Evolutionary conservation across 1,140 invertebrate species (phyloP).

Genomic region (Physella acuta): DNA sequence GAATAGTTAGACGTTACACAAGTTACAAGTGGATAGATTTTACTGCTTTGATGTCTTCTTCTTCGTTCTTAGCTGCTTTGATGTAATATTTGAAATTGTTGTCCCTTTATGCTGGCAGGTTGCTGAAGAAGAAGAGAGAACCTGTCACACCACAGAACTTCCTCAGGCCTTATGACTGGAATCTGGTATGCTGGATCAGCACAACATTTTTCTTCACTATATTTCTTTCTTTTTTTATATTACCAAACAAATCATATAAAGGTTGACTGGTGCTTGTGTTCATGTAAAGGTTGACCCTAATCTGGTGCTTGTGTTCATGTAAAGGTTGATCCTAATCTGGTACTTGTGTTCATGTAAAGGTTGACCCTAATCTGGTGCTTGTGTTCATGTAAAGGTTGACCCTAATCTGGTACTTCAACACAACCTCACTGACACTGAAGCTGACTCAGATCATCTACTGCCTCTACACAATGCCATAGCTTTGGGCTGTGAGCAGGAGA

Average conservation of each 20-base stretch:
- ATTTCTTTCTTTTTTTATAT: too few relatives aligned
- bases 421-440: constrained; percentile 29
- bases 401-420: constrained; percentile 35
- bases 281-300: too few relatives aligned
- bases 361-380: too few relatives aligned
- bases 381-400: constrained; percentile 35
- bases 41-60: too few relatives aligned
- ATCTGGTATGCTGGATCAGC: constrained; percentile 36
- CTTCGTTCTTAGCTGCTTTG: background rate
- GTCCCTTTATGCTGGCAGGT: constrained; percentile 29
- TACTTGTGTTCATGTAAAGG: too few relatives aligned
- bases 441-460: constrained; percentile 31
- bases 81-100: constrained; percentile 1
- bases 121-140: constrained; percentile 33
- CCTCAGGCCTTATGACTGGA: constrained; percentile 34
- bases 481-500: constrained; percentile 2
- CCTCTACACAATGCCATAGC: constrained; percentile 37
- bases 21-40: too few relatives aligned
- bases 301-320: too few relatives aligned
- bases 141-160: constrained; percentile 29
- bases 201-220: too few relatives aligned
- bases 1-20: too few relatives aligned
- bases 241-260: too few relatives aligned
- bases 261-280: too few relatives aligned
- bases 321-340: too few relatives aligned